These are phyloP conservation scores for Falco cherrug DNA, from an alignment of 2,797 vertebrate species.

Conservation along the genomic window DNA sequence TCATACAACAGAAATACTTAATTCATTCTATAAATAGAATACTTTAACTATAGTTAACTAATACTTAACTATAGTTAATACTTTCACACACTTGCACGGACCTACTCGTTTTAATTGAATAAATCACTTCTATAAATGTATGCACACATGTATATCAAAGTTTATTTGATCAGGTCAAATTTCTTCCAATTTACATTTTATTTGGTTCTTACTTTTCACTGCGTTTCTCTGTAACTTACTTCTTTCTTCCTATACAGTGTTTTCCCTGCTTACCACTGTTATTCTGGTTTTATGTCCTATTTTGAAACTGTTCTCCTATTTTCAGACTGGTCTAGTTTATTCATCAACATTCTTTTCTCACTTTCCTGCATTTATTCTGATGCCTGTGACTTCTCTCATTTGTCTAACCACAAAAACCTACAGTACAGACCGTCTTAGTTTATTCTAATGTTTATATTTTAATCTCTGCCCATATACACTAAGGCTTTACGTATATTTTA, in stretches of 20 bases:
- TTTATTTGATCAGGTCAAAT: not conserved
- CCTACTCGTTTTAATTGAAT: not conserved
- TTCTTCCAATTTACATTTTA: not conserved
- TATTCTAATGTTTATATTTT: not conserved
- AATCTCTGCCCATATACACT: not conserved
- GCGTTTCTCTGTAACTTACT: not conserved
- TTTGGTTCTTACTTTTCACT: not conserved
- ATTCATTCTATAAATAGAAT: not conserved
- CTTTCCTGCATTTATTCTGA: not conserved
- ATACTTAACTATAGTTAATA: not conserved
- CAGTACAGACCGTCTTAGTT: not conserved
- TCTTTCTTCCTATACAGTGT: not conserved
- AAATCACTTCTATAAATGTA: not conserved
- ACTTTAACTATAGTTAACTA: no score
- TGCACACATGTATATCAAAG: accelerated
- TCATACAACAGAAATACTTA: not conserved
- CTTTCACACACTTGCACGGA: not conserved
- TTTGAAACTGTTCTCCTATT: not conserved
- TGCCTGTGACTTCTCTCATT: not conserved
- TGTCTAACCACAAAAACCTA: not conserved
- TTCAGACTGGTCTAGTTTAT: not conserved
- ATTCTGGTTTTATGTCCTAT: not conserved
- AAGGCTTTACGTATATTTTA: not conserved
- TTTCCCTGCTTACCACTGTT: not conserved
- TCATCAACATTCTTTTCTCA: not conserved